These are phyloP conservation scores for Strigamia maritima DNA, from an alignment of 2,888 invertebrate genomes.

Conservation along the genomic window DNA sequence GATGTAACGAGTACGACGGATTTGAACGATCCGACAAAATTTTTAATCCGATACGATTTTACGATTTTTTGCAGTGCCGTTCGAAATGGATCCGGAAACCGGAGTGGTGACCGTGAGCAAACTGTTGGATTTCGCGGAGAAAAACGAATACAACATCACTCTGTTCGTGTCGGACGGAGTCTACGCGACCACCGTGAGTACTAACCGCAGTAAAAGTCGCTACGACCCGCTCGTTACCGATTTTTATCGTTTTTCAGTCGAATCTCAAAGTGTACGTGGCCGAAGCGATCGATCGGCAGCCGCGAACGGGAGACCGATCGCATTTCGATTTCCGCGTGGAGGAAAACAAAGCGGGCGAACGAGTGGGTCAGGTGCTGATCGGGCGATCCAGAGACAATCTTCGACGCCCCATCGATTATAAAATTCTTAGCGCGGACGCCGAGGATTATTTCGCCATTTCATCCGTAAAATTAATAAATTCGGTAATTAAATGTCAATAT, in stretches of 20 bases:
- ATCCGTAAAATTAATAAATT: conserved; percentile 12
- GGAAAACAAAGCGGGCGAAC: conserved; percentile 46
- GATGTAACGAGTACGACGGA: too few species aligned
- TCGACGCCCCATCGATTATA: conserved; percentile 40
- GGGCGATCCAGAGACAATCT: conserved; percentile 38
- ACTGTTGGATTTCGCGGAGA: conserved; percentile 46
- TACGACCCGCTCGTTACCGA: background rate
- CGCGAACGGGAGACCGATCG: conserved; percentile 44
- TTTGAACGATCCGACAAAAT: too few species aligned
- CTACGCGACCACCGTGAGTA: conserved; percentile 46
- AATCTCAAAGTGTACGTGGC: conserved; percentile 46
- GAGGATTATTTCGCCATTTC: conserved; percentile 37
- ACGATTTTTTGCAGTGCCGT: conserved; percentile 66
- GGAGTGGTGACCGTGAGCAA: conserved; percentile 74
- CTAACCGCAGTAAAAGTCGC: background rate
- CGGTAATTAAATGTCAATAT: background rate
- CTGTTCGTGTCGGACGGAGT: conserved; percentile 47
- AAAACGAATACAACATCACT: conserved; percentile 46
- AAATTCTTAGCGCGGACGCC: conserved; percentile 41
- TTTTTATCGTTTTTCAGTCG: conserved; percentile 41
- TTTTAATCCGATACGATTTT: too few species aligned
- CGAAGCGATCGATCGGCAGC: conserved; percentile 47
- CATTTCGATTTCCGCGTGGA: conserved; percentile 46
- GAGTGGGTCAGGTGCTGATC: conserved; percentile 45
- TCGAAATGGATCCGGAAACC: conserved; percentile 81